Percentiles rank a stretch among this genome's conserved stretches.
Evolutionary conservation across 2,113 vertebrate genomes (phyloP).

Genomic region (Hirundichthys speculiger): DNA sequence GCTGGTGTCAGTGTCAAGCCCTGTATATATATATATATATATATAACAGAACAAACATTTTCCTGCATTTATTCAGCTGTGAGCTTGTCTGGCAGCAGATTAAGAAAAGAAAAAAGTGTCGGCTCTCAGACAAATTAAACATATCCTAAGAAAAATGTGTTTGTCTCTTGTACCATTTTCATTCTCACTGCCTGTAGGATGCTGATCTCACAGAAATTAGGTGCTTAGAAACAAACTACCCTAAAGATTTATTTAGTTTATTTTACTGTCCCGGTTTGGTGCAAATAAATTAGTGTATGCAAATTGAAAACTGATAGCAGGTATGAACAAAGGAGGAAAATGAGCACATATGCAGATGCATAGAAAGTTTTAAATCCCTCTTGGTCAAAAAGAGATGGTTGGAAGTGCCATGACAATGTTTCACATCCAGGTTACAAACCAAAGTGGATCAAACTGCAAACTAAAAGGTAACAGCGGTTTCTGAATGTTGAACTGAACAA

Average conservation of each 20-base stretch:
- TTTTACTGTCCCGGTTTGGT: conserved; percentile 22
- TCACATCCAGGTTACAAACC: not conserved
- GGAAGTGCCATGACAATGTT: too few species aligned
- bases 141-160: too few species aligned
- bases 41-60: too few species aligned
- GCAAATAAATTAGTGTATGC: conserved; percentile 2
- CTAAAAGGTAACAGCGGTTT: not conserved
- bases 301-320: not conserved
- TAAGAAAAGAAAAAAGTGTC: too few species aligned
- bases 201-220: not conserved
- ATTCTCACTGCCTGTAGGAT: not conserved
- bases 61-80: too few species aligned
- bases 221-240: conserved; percentile 3
- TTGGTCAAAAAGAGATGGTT: too few species aligned
- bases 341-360: not conserved
- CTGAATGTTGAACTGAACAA: not conserved
- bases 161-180: too few species aligned
- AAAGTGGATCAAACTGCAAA: not conserved
- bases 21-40: too few species aligned
- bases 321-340: not conserved
- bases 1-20: too few species aligned
- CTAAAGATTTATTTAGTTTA: not conserved
- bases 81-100: too few species aligned
- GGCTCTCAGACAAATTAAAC: too few species aligned
- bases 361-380: too few species aligned